phyloP scores from a whole-genome alignment of 2,113 vertebrate species.

The Sylvilagus bachmani region DNA sequence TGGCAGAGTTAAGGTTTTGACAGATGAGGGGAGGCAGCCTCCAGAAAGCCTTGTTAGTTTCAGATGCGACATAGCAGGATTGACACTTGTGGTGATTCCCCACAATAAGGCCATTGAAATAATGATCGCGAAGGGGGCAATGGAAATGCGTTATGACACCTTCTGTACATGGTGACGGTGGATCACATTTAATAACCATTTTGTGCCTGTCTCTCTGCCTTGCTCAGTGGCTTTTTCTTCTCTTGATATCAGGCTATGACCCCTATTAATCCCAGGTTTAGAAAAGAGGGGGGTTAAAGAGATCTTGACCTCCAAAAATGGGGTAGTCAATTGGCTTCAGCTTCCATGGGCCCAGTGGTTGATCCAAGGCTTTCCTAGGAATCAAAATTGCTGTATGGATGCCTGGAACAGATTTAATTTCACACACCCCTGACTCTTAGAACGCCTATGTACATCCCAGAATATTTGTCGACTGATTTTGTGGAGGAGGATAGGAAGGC shows the following conservation, averaged over 20 bases:
- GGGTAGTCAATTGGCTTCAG: not conserved
- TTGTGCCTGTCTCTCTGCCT: conserved; percentile 61
- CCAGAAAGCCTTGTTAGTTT: conserved; percentile 81
- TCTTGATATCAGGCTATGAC: not conserved
- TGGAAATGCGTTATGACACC: conserved; percentile 71
- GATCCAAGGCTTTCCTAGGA: conserved; percentile 20
- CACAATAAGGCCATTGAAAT: conserved; percentile 72
- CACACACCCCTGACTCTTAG: not conserved
- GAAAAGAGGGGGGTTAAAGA: not conserved
- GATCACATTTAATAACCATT: conserved; percentile 60
- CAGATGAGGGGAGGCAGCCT: conserved; percentile 78
- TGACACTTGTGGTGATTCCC: conserved; percentile 76
- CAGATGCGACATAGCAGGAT: conserved; percentile 76
- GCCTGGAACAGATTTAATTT: not conserved
- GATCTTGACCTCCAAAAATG: not conserved
- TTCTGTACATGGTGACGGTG: not conserved
- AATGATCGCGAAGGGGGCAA: conserved; percentile 38
- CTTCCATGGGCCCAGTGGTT: not conserved
- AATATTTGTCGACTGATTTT: not conserved
- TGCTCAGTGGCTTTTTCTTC: conserved; percentile 45
- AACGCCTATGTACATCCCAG: not conserved
- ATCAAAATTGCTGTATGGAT: not conserved
- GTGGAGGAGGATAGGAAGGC: not conserved
- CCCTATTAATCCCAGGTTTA: conserved; percentile 38
- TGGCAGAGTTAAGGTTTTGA: conserved; percentile 66